Conservation (phyloP, 2,113 vertebrate species). For the Eolophus roseicapilla region DNA sequence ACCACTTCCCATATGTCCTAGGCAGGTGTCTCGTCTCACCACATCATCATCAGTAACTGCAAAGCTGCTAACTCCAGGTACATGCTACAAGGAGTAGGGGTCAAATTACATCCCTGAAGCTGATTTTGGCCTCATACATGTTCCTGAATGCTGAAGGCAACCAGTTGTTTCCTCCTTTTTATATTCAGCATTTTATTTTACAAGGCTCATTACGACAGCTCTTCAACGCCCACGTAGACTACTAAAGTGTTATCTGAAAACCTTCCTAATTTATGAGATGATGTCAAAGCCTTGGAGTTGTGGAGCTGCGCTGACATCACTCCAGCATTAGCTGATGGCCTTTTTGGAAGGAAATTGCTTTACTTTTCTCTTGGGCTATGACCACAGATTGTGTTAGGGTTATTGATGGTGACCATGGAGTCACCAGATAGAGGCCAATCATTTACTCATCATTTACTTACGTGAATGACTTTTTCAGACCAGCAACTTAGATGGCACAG, state of each 20-base stretch:
- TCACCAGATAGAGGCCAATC: not conserved
- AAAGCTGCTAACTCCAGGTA: not conserved
- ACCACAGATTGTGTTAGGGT: not conserved
- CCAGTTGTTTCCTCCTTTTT: not conserved
- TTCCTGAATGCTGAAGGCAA: not conserved
- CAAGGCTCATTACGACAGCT: not conserved
- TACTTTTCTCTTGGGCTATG: not conserved
- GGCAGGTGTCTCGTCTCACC: not conserved
- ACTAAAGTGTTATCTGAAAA: not conserved
- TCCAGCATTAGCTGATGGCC: not conserved
- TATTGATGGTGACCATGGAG: not conserved
- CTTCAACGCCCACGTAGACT: not conserved
- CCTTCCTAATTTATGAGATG: not conserved
- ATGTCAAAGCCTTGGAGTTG: not conserved
- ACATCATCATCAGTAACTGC: not conserved
- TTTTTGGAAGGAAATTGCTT: not conserved
- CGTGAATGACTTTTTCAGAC: not conserved
- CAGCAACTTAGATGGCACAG: not conserved
- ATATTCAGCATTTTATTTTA: conserved; percentile 5
- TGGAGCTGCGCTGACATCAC: conserved; percentile 9
- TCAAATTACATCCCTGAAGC: not conserved
- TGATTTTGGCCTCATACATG: not conserved
- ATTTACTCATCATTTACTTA: not conserved
- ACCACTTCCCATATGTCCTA: fast-evolving
- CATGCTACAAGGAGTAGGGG: not conserved